Base-by-base conservation (phyloP, 2,888 invertebrate genomes). In the Tenthredo mesomela region DNA sequence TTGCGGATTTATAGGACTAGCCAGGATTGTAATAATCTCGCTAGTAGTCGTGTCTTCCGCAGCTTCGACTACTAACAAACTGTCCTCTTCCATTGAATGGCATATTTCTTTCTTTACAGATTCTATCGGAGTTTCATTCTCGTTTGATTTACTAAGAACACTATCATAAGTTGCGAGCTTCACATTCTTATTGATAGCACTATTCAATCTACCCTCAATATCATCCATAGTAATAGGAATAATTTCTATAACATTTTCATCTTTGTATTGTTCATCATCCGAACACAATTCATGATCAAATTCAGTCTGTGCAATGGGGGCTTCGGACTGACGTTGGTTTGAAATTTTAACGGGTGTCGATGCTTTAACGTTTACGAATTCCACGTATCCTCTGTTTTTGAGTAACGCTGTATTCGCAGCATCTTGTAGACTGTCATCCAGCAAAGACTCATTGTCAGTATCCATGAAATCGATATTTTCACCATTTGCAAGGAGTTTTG, bases 381-480 rank as follows among this genome's bases (percentile, higher is more conserved):
- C 95, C 71, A 96, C 94, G 89, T 96, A 96, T 0, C 96, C 96
- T 33, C 95, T 95, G 91, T 96, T 96, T 86, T 95, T 94, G 18
- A 95, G 89, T 84, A 94, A 86, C 0, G 94, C 94, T 73, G 94
- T 93, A 86, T 95, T 95, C 0, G 94, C 93, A 50, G 94, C 94
- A 5, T 95, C 95, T 80, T 93, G 92, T 54, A 95, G 93, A 18
- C 95, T 95, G 88, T 96, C 97, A 4, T 96, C 93, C 21, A 96
- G 95, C 29, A 96, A 95, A n/a, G 96, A 97, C 90, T 97, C 97
- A 0, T 96, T 97, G 0, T 97, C 97, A 0, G 97, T 97, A 91
- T 98, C 98, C 94, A 97, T 97, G 90, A 96, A 98, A 90, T 97
- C 97, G 87, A 98, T 96, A 90, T 97, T 96, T 88, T 97, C 97